Percentiles rank a stretch among this genome's conserved stretches.
Conservation (phyloP, 2,797 vertebrate species). For the Antrozous pallidus region DNA sequence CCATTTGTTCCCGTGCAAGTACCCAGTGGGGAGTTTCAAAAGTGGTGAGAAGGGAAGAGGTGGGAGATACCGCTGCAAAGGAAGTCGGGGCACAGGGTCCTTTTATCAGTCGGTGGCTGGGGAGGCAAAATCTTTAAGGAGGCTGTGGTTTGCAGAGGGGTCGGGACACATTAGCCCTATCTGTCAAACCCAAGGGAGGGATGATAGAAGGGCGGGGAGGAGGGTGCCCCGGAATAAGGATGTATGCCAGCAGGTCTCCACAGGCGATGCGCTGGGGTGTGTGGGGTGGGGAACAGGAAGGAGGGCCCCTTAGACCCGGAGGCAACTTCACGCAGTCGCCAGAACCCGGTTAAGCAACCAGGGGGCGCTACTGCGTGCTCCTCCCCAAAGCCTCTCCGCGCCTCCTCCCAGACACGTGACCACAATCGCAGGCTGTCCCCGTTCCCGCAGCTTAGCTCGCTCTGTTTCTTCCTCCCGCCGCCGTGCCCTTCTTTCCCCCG, state of each 20-base stretch:
- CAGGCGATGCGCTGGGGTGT: accelerated
- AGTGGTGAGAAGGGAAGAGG: background rate
- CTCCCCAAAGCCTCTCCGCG: background rate
- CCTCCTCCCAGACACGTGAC: constrained; percentile 52
- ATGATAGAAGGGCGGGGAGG: background rate
- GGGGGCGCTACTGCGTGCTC: background rate
- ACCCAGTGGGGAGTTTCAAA: background rate
- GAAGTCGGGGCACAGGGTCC: background rate
- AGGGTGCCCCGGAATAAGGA: background rate
- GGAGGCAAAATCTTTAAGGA: background rate
- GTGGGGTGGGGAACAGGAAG: too few species aligned
- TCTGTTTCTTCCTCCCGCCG: constrained; percentile 53
- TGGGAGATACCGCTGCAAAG: background rate
- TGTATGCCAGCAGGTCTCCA: accelerated
- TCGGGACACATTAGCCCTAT: background rate
- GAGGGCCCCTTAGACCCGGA: background rate
- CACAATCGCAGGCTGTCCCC: background rate
- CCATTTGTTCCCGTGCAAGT: background rate
- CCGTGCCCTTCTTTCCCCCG: constrained; percentile 35
- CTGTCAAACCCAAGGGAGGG: background rate
- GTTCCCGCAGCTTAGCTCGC: background rate
- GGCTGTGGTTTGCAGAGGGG: background rate
- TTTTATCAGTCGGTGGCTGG: background rate
- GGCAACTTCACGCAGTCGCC: background rate
- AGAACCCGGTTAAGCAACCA: accelerated